A percentile compares a stretch with the other conserved stretches of the same genome.
Evolutionary conservation across 2,797 vertebrate species (phyloP).

Genomic region (Xenentodon cancila): DNA sequence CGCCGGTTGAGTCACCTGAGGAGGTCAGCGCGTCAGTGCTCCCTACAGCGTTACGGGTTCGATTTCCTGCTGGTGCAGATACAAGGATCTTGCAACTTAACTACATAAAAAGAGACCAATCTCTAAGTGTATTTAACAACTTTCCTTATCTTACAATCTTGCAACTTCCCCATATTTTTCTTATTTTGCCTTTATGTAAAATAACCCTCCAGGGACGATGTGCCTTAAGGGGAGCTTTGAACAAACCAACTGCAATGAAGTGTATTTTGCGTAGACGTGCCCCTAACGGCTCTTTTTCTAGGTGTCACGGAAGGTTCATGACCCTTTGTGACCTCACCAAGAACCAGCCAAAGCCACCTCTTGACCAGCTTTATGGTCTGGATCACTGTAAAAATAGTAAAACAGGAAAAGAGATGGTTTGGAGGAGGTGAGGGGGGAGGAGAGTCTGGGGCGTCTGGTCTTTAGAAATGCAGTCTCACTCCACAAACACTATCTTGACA

Average conservation of each 20-base stretch:
- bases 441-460: conserved; percentile 62
- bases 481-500: conserved; percentile 86
- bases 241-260: conserved; percentile 20
- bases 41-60: background rate
- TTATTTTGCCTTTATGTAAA: too few relatives aligned
- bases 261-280: conserved; percentile 29
- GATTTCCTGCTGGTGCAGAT: background rate
- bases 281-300: conserved; percentile 21
- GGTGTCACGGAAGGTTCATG: conserved; percentile 60
- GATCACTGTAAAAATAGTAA: conserved; percentile 73
- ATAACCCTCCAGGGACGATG: background rate
- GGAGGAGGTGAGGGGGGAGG: background rate
- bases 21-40: background rate
- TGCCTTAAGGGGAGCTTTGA: background rate
- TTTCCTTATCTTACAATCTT: too few relatives aligned
- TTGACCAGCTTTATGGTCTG: conserved; percentile 65
- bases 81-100: too few relatives aligned
- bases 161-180: too few relatives aligned
- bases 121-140: too few relatives aligned
- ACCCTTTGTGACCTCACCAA: conserved; percentile 54
- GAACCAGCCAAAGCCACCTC: conserved; percentile 57
- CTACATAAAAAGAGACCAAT: too few relatives aligned
- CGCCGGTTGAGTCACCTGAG: conserved; percentile 39
- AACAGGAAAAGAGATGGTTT: conserved; percentile 8
- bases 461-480: conserved; percentile 78